phyloP scores from a whole-genome alignment of 1,140 invertebrate genomes.

The Elysia chlorotica region DNA sequence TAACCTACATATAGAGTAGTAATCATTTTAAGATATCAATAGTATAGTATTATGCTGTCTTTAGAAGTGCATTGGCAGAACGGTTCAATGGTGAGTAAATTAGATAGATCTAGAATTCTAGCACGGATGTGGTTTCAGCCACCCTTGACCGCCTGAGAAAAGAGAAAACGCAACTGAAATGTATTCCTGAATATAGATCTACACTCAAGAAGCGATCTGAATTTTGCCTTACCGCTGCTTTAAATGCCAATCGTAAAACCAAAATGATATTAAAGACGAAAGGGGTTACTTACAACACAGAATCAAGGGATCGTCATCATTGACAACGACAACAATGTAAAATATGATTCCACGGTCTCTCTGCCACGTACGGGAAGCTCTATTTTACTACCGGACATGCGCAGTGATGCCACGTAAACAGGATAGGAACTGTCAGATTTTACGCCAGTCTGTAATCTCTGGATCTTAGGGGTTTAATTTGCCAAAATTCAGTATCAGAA shows the following conservation, averaged over 20 bases:
- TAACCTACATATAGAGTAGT: no score
- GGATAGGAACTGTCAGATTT: no score
- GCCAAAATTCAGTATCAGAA: no score
- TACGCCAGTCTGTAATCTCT: no score
- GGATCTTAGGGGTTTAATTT: no score
- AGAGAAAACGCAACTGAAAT: background rate
- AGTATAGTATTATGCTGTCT: no score
- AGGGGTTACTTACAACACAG: background rate
- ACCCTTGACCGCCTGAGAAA: background rate
- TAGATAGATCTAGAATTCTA: background rate
- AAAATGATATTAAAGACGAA: background rate
- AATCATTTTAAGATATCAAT: no score
- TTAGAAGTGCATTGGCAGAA: no score
- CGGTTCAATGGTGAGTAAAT: no score
- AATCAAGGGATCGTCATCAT: constrained; percentile 6
- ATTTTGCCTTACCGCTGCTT: background rate
- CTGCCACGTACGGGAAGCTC: constrained; percentile 46
- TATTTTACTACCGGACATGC: constrained; percentile 39
- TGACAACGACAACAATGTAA: constrained; percentile 20
- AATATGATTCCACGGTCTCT: constrained; percentile 24
- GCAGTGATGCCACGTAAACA: constrained; percentile 48
- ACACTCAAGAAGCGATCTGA: no score
- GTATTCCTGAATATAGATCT: no score
- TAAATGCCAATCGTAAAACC: background rate
- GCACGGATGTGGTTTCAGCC: constrained; percentile 7